Percentiles rank a stretch among this genome's conserved stretches.
phyloP scores from a whole-genome alignment of 1,140 invertebrate genomes.

The Lucilia sericata region DNA sequence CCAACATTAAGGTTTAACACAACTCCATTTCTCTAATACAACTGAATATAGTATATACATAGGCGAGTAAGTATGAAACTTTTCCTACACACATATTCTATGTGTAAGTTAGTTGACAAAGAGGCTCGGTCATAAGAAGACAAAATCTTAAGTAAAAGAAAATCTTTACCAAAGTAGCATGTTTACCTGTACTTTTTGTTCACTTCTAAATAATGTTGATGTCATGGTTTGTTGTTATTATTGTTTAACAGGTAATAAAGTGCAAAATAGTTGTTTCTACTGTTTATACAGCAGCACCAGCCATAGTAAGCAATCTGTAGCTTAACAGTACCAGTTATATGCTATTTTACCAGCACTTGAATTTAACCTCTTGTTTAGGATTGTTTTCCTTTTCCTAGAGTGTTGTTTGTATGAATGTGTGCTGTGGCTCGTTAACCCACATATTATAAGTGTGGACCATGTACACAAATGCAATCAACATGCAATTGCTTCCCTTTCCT shows the following conservation, averaged over 20 bases:
- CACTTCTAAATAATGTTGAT: background rate
- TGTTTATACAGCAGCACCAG: background rate
- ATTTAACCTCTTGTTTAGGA: slow-evolving; percentile 8
- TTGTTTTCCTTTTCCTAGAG: slow-evolving; percentile 6
- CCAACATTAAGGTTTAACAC: background rate
- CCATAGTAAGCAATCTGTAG: background rate
- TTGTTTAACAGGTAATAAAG: slow-evolving; percentile 12
- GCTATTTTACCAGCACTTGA: background rate
- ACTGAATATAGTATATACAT: background rate
- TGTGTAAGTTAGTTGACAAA: background rate
- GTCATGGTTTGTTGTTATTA: background rate
- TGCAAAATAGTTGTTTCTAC: background rate
- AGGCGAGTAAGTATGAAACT: too few relatives aligned
- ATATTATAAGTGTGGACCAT: background rate
- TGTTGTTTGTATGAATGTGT: background rate
- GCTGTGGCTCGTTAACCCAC: slow-evolving; percentile 11
- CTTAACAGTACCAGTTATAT: too few relatives aligned
- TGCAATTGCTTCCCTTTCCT: background rate
- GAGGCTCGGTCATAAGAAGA: background rate
- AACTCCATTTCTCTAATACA: background rate
- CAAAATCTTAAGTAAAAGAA: slow-evolving; percentile 17
- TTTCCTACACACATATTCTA: too few relatives aligned
- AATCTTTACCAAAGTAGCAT: background rate
- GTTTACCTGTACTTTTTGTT: background rate
- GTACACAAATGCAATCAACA: background rate